phyloP scores from a whole-genome alignment of 2,888 invertebrate genomes.

The Leucophenga maculata region DNA sequence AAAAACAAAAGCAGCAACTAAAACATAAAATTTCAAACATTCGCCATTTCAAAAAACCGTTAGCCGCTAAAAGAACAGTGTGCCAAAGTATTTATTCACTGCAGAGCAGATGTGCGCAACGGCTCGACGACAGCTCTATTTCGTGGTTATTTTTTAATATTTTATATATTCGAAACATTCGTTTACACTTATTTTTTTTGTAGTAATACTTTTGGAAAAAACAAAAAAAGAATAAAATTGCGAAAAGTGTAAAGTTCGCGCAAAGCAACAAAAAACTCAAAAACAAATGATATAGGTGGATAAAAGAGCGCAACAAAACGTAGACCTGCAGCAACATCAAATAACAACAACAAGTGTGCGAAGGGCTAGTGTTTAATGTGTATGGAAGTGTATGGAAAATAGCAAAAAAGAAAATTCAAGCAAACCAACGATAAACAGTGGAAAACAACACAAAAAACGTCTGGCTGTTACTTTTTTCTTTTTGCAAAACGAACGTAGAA shows the following conservation, averaged over 20 bases:
- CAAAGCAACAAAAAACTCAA: slow-evolving; percentile 15
- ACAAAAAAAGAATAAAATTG: slow-evolving; percentile 33
- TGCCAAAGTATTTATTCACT: not conserved
- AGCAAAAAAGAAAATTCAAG: not conserved
- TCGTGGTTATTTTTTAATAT: no score
- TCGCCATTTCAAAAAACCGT: no score
- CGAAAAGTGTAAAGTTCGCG: slow-evolving; percentile 56
- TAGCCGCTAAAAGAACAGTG: not conserved
- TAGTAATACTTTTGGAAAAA: slow-evolving; percentile 44
- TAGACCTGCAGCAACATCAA: slow-evolving; percentile 28
- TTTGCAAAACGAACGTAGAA: not conserved
- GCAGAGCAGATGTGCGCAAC: no score
- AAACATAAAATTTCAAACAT: no score
- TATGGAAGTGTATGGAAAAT: not conserved
- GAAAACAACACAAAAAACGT: not conserved
- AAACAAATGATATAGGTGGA: slow-evolving; percentile 5
- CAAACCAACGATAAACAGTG: not conserved
- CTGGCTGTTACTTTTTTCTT: no score
- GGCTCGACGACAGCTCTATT: no score
- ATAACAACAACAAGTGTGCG: slow-evolving; percentile 18
- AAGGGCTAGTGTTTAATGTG: not conserved
- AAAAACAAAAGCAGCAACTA: no score
- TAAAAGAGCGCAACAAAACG: not conserved
- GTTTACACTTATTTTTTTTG: not conserved
- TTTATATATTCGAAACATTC: no score